Base-by-base conservation (phyloP, 37 sponge, comb jelly and placozoan species). In the Tethya wilhelma region DNA sequence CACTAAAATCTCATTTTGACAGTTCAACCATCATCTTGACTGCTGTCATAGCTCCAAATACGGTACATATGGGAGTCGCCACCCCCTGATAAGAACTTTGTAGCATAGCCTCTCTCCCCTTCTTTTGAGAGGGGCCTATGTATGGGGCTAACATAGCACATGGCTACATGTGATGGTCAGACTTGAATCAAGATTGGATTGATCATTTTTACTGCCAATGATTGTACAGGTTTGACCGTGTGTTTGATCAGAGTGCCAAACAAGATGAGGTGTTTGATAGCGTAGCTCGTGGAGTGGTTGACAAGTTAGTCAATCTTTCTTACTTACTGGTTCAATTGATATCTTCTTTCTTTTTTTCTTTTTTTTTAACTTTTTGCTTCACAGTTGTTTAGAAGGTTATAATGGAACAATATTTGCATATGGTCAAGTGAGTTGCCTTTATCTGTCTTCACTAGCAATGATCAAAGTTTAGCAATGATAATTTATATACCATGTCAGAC, bases 331-430 rank as follows among this genome's bases (percentile, higher is more conserved):
- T 42, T 14, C 53, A 62, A 19, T 62, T 2, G 7, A 1, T 59
- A 9, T 2, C 23, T n/a, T 33, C 7, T 31, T 42, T 44, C 37
- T 56, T 4, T 38, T 5, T 68, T 8, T 8, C 39, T 33, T 3
- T 41, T 11, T 71, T 2, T 25, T 20, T 40, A n/a, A 6, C 64
- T n/a, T n/a, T n/a, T n/a, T n/a, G n/a, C n/a, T n/a, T n/a, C n/a
- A 11, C 62, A 93, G 93, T 77, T 93, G 93, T 70, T 46, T 96
- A 11, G 88, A 91, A 72, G 99, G 99, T 0, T 98, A 98, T 85
- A 98, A 98, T 81, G 99, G 97, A 19, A 98, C 99, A 23, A 86
- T 98, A 26, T 98, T 98, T 80, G 99, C 99, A n/a, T 98, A 98
- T 78, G 99, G 99, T 58, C 99, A 97, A 84, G 96, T 95, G 44